Percentiles rank a stretch among this genome's conserved stretches.
These are phyloP conservation scores for Alethe castanea DNA, from an alignment of 2,113 vertebrate genomes.

Conservation along the genomic window DNA sequence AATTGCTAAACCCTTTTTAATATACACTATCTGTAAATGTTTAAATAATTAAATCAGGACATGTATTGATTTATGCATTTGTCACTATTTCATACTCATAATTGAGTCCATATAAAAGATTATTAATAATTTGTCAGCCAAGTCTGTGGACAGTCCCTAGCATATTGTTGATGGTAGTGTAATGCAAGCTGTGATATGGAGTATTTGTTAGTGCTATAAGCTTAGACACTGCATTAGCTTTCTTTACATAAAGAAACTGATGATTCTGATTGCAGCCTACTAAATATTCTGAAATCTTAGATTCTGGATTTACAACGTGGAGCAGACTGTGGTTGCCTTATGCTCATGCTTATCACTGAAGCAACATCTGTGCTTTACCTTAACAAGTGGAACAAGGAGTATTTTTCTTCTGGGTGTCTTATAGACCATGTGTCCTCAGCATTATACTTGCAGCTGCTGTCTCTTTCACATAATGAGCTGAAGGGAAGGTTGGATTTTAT, in stretches of 20 bases:
- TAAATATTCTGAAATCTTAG: constrained; percentile 57
- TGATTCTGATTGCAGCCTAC: background rate
- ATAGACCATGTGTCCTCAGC: constrained; percentile 69
- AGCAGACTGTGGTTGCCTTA: constrained; percentile 37
- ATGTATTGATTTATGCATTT: background rate
- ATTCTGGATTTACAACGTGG: constrained; percentile 12
- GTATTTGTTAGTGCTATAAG: background rate
- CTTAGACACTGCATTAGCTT: background rate
- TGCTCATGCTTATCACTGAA: constrained; percentile 52
- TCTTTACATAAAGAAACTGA: background rate
- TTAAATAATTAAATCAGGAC: background rate
- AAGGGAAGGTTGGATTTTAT: constrained; percentile 71
- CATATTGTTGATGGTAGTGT: background rate
- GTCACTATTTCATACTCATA: background rate
- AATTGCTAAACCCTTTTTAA: background rate
- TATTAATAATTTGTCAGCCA: background rate
- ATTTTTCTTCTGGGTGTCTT: constrained; percentile 71
- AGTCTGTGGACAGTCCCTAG: background rate
- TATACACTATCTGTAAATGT: background rate
- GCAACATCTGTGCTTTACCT: constrained; percentile 73
- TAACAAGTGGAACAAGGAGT: constrained; percentile 65
- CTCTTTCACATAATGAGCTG: constrained; percentile 64
- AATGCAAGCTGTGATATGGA: background rate
- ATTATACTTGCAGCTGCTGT: constrained; percentile 77
- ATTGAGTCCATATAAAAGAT: background rate